Percentiles rank a stretch among this genome's conserved stretches.
phyloP scores from a whole-genome alignment of 2,797 vertebrate genomes.

The Poeciliopsis paucimaculata region DNA sequence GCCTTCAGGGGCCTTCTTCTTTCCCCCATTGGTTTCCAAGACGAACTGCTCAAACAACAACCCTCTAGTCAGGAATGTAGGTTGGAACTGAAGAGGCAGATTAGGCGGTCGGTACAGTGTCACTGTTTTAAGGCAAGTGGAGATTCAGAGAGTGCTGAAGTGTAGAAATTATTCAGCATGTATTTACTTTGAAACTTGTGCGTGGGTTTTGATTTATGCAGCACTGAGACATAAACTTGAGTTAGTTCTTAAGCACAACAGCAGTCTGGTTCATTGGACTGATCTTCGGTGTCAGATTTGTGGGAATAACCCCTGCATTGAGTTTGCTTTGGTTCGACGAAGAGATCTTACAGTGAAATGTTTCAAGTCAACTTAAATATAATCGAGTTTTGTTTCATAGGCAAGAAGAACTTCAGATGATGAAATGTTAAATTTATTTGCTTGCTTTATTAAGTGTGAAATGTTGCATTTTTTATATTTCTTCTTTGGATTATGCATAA shows the following conservation, averaged over 20 bases:
- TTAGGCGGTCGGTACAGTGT: conserved; percentile 8
- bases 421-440: neutral
- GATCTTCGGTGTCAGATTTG: conserved; percentile 20
- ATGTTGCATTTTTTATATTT: neutral
- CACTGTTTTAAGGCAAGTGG: conserved; percentile 30
- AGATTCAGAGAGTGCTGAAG: conserved; percentile 35
- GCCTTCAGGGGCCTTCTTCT: conserved; percentile 51
- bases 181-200: conserved; percentile 66
- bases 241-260: conserved; percentile 24
- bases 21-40: conserved; percentile 36
- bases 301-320: neutral
- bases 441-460: neutral
- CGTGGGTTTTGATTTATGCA: conserved; percentile 61
- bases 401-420: neutral
- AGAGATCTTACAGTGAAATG: neutral
- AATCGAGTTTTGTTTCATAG: neutral
- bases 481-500: neutral
- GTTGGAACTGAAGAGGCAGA: conserved; percentile 40
- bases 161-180: conserved; percentile 61
- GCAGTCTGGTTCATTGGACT: conserved; percentile 24
- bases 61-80: conserved; percentile 30
- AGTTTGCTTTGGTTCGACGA: neutral
- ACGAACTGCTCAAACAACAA: conserved; percentile 51
- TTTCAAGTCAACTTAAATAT: neutral
- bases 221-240: conserved; percentile 34